These are phyloP conservation scores for Saccopteryx bilineata DNA, from an alignment of 2,113 vertebrate species.

Conservation along the genomic window DNA sequence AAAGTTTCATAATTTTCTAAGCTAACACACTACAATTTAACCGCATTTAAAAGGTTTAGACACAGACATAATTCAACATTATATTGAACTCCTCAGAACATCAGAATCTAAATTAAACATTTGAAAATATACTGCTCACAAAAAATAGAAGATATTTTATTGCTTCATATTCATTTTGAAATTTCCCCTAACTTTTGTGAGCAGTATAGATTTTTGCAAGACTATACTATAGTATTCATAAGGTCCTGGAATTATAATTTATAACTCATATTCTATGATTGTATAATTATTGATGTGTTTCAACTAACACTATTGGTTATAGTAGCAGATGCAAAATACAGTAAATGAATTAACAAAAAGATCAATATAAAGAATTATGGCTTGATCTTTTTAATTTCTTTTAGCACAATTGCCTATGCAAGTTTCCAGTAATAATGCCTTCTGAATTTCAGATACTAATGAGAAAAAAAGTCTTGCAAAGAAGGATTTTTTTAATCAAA, in stretches of 20 bases:
- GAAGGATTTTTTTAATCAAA: background rate
- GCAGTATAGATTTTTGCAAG: background rate
- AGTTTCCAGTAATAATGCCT: background rate
- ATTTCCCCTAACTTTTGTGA: too few relatives aligned
- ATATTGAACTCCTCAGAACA: background rate
- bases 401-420: background rate
- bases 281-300: background rate
- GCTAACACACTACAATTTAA: background rate
- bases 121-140: background rate
- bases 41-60: background rate
- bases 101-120: background rate
- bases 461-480: background rate
- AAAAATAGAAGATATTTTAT: too few relatives aligned
- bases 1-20: background rate
- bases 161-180: too few relatives aligned
- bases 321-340: background rate
- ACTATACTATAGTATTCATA: background rate
- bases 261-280: background rate
- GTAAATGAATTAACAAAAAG: background rate
- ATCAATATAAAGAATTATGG: constrained; percentile 1
- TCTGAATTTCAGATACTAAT: background rate
- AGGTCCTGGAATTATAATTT: background rate
- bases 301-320: background rate
- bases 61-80: background rate
- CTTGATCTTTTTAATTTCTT: background rate